Evolutionary conservation across 2,797 vertebrate genomes (phyloP).

Genomic region (Pantherophis alleghaniensis): DNA sequence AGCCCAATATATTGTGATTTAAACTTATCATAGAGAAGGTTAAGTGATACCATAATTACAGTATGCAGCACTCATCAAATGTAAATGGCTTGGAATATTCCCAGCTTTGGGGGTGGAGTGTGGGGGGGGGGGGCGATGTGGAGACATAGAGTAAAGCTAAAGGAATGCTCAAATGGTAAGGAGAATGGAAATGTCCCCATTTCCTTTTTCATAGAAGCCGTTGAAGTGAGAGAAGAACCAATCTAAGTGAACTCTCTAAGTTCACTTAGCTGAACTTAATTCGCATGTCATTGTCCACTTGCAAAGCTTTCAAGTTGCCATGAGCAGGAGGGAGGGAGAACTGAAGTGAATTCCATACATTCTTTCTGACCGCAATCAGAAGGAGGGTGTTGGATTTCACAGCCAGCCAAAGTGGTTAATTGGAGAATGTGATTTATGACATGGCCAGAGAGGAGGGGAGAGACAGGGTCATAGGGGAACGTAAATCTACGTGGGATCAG

Average conservation of each 20-base stretch:
- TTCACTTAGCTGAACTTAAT: not conserved
- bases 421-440: no score
- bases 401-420: no score
- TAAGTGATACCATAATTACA: not conserved
- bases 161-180: not conserved
- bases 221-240: not conserved
- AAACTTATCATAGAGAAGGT: not conserved
- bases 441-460: no score
- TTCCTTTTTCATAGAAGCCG: not conserved
- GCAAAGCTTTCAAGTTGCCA: no score
- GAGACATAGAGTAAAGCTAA: not conserved
- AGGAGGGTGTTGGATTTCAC: no score
- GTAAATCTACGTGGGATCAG: no score
- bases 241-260: no score
- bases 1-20: not conserved
- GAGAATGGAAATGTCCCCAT: not conserved
- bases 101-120: not conserved
- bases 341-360: no score
- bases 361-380: no score
- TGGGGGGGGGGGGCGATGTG: rapidly evolving
- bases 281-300: no score
- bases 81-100: not conserved
- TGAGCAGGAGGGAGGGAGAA: no score
- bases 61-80: not conserved
- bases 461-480: no score